phyloP scores from a whole-genome alignment of 1,140 invertebrate genomes.

The Calephelis nemesis region DNA sequence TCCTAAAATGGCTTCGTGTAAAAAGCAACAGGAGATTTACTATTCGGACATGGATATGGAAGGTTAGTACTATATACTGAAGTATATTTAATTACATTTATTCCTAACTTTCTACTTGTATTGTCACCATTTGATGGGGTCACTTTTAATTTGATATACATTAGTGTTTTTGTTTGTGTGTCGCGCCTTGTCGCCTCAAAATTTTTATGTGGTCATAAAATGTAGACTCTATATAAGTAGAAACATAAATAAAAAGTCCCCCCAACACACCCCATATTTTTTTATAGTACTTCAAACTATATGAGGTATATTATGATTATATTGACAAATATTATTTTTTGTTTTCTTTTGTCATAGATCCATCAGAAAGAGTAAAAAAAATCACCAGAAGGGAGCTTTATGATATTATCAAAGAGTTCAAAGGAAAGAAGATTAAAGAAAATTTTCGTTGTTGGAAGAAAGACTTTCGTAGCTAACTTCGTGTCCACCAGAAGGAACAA shows the following conservation, averaged over 20 bases:
- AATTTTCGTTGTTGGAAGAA: not conserved
- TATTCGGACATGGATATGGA: not conserved
- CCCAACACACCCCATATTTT: not conserved
- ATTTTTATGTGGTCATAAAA: not conserved
- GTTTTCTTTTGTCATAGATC: not conserved
- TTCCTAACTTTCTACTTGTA: not conserved
- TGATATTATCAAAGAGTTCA: not conserved
- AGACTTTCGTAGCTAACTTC: too few species aligned
- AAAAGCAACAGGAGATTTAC: not conserved
- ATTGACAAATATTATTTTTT: not conserved
- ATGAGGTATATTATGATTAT: not conserved
- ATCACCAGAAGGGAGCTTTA: not conserved
- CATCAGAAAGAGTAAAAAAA: not conserved
- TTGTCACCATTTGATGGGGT: not conserved
- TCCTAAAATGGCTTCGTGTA: not conserved
- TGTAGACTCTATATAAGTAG: not conserved
- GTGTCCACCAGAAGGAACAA: too few species aligned
- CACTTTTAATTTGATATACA: not conserved
- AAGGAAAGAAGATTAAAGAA: not conserved
- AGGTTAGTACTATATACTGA: slow-evolving; percentile 1
- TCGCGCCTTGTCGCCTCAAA: not conserved
- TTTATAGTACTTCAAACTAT: not conserved
- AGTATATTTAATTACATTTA: not conserved
- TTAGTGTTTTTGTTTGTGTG: not conserved
- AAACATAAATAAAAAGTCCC: not conserved